These are phyloP conservation scores for Ormyrus pomaceus DNA, from an alignment of 2,888 invertebrate species.

Conservation along the genomic window DNA sequence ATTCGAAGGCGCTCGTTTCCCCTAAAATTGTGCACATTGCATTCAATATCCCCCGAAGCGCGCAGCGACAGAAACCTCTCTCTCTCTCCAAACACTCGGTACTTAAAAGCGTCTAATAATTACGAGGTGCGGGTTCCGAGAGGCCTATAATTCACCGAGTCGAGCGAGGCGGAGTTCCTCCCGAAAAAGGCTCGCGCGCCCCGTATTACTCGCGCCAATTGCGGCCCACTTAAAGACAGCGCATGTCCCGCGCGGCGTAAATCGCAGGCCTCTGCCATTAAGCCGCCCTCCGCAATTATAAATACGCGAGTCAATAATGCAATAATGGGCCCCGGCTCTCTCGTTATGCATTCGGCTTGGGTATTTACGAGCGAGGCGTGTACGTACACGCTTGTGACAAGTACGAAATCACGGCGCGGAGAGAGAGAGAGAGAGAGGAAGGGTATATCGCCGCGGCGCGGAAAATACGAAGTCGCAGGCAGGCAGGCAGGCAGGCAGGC, in stretches of 20 bases:
- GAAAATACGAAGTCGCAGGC: slow-evolving; percentile 66
- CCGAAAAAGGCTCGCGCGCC: background rate
- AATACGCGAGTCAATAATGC: slow-evolving; percentile 44
- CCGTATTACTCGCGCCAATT: slow-evolving; percentile 42
- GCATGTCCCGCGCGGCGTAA: slow-evolving; percentile 5
- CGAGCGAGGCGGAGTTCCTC: no score
- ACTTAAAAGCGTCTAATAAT: no score
- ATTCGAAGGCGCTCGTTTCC: no score
- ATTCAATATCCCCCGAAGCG: no score
- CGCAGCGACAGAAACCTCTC: no score
- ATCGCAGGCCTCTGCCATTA: background rate
- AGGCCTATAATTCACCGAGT: no score
- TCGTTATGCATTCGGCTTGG: slow-evolving; percentile 4
- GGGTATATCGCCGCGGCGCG: slow-evolving; percentile 13
- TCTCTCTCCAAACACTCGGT: no score
- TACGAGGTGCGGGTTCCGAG: no score
- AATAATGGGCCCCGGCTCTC: slow-evolving; percentile 4
- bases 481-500: slow-evolving; percentile 65
- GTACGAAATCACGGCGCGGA: background rate
- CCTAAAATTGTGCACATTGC: no score
- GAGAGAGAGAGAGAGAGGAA: background rate
- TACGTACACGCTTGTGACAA: background rate
- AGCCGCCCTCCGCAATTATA: slow-evolving; percentile 24
- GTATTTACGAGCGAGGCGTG: slow-evolving; percentile 6
- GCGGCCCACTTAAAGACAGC: slow-evolving; percentile 30